phyloP scores from a whole-genome alignment of 2,888 invertebrate species.

The Phyto melanocephala region DNA sequence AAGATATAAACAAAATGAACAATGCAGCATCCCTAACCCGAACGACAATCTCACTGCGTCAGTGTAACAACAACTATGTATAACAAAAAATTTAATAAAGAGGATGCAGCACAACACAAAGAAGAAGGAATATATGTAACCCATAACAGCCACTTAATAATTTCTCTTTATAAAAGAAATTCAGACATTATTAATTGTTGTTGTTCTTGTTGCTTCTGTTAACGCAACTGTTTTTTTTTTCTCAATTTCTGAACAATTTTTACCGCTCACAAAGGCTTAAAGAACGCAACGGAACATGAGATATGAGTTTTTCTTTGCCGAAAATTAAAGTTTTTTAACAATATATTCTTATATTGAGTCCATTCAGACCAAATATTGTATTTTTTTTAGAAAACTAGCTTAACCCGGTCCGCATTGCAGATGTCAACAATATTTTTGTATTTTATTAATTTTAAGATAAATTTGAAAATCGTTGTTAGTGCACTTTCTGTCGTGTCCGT shows the following conservation, averaged over 20 bases:
- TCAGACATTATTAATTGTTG: conserved; percentile 61
- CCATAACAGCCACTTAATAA: conserved; percentile 64
- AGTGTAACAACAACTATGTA: background rate
- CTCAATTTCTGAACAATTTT: conserved; percentile 26
- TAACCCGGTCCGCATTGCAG: too few species aligned
- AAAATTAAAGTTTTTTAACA: too few species aligned
- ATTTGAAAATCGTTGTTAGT: too few species aligned
- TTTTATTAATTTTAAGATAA: too few species aligned
- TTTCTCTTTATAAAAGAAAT: conserved; percentile 58
- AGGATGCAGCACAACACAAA: background rate
- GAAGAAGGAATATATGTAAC: conserved; percentile 47
- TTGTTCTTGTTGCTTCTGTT: conserved; percentile 33
- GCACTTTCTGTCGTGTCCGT: too few species aligned
- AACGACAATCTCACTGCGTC: conserved; percentile 21
- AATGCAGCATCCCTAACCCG: conserved; percentile 22
- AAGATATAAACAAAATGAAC: conserved; percentile 35
- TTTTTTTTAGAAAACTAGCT: too few species aligned
- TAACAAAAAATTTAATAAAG: background rate
- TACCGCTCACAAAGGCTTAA: conserved; percentile 18
- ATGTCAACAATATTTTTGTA: too few species aligned
- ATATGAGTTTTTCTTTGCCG: conserved; percentile 38
- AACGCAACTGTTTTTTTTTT: background rate
- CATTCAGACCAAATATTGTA: too few species aligned
- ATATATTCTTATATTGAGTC: too few species aligned
- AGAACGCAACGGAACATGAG: conserved; percentile 50